These are phyloP conservation scores for Stenoptilia bipunctidactyla DNA, from an alignment of 2,888 invertebrate genomes.

Conservation along the genomic window DNA sequence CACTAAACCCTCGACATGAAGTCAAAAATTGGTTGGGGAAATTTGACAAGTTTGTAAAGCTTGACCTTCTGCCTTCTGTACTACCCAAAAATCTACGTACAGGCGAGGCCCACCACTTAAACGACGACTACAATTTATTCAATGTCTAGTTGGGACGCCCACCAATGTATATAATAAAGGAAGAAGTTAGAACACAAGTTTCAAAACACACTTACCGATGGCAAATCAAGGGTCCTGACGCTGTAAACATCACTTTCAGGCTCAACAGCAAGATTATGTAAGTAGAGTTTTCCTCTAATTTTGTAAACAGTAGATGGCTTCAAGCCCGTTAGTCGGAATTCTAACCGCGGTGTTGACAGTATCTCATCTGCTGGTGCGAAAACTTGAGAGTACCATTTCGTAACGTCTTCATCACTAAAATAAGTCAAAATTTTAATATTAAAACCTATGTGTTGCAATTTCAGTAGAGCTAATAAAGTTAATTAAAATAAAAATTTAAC, in stretches of 20 bases:
- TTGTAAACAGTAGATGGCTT: conserved; percentile 85
- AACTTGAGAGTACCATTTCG: conserved; percentile 86
- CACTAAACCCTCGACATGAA: too few species aligned
- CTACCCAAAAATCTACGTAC: too few species aligned
- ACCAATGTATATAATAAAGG: too few species aligned
- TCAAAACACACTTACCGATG: conserved; percentile 39
- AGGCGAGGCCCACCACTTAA: too few species aligned
- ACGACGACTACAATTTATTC: too few species aligned
- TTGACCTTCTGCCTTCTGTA: too few species aligned
- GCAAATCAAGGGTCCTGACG: conserved; percentile 75
- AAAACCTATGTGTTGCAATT: not conserved
- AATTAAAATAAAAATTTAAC: too few species aligned
- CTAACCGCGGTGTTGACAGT: conserved; percentile 86
- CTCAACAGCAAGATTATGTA: conserved; percentile 82
- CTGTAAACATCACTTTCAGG: conserved; percentile 83
- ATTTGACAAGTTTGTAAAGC: too few species aligned
- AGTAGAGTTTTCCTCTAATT: conserved; percentile 83
- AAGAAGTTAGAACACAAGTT: too few species aligned
- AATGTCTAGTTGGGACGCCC: too few species aligned
- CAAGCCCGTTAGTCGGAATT: conserved; percentile 84
- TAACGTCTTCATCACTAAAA: conserved; percentile 74
- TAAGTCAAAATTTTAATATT: not conserved
- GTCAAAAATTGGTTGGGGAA: too few species aligned
- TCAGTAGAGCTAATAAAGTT: too few species aligned
- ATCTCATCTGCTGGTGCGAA: conserved; percentile 90